Percentiles rank a stretch among this genome's conserved stretches.
Evolutionary conservation across 1,140 invertebrate genomes (phyloP).

Genomic region (Limonius californicus): DNA sequence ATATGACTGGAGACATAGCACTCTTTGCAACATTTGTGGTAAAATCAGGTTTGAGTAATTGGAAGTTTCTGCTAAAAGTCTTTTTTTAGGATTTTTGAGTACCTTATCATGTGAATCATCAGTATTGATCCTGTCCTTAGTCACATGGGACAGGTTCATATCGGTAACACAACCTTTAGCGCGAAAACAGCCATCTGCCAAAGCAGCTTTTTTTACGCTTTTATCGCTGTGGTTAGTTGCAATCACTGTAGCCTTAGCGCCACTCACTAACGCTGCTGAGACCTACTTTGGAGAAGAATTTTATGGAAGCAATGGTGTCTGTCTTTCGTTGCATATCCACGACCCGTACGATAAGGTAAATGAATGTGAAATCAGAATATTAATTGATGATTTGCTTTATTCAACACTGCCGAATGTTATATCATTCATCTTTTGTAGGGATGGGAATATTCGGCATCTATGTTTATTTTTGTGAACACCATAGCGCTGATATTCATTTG

Average conservation of each 20-base stretch:
- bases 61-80: no score
- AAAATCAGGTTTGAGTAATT: no score
- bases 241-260: conserved; percentile 52
- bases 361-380: no score
- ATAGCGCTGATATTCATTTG: conserved; percentile 59
- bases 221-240: conserved; percentile 55
- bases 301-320: conserved; percentile 60
- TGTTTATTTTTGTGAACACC: conserved; percentile 57
- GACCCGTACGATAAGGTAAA: conserved; percentile 56
- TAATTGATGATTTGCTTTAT: no score
- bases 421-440: no score
- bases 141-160: conserved; percentile 61
- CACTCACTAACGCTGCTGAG: conserved; percentile 42
- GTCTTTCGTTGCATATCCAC: conserved; percentile 61
- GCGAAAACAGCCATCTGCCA: conserved; percentile 42
- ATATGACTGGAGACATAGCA: conserved; percentile 57
- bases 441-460: conserved; percentile 60
- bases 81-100: conserved; percentile 63
- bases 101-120: conserved; percentile 65
- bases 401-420: no score
- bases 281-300: conserved; percentile 54
- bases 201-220: conserved; percentile 45
- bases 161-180: conserved; percentile 58
- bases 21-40: conserved; percentile 54
- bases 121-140: conserved; percentile 60